Percentiles rank a stretch among this genome's conserved stretches.
phyloP scores from a whole-genome alignment of 2,113 vertebrate genomes.

The Dissostichus mawsoni region DNA sequence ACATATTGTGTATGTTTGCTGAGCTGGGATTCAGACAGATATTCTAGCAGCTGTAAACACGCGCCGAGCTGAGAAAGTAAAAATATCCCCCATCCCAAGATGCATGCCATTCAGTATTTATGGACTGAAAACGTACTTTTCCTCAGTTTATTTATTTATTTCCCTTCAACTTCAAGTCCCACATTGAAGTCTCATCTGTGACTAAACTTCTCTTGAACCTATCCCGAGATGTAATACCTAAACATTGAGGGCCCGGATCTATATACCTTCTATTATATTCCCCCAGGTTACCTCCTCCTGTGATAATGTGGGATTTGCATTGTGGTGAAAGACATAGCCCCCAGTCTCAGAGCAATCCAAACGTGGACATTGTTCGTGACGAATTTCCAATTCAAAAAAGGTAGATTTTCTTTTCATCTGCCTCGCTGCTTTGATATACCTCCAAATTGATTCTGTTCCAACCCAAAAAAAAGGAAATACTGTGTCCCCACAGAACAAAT shows the following conservation, averaged over 20 bases:
- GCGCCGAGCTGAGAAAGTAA: slow-evolving; percentile 37
- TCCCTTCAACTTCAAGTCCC: slow-evolving; percentile 40
- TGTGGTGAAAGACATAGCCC: slow-evolving; percentile 53
- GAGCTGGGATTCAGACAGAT: slow-evolving; percentile 23
- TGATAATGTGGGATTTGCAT: slow-evolving; percentile 47
- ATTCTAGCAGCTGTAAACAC: slow-evolving; percentile 14
- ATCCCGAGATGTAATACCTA: slow-evolving; percentile 30
- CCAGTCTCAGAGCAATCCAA: slow-evolving; percentile 30
- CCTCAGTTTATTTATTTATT: slow-evolving; percentile 32
- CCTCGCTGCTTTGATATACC: slow-evolving; percentile 53
- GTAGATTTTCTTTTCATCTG: slow-evolving; percentile 53
- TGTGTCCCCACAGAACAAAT: slow-evolving; percentile 21
- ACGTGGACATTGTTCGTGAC: slow-evolving; percentile 55
- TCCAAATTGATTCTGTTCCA: slow-evolving; percentile 65
- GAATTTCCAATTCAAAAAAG: slow-evolving; percentile 61
- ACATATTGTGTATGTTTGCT: slow-evolving; percentile 15
- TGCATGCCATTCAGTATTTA: slow-evolving; percentile 51
- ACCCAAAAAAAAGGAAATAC: slow-evolving; percentile 30
- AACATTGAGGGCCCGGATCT: background rate
- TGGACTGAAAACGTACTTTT: slow-evolving; percentile 40
- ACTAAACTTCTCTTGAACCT: slow-evolving; percentile 63
- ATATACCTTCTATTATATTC: slow-evolving; percentile 41
- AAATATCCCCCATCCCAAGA: slow-evolving; percentile 52
- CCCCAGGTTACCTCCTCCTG: slow-evolving; percentile 30
- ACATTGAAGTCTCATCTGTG: slow-evolving; percentile 49